Base-by-base conservation (phyloP, 1,140 invertebrate species). In the Oreohelix idahoensis region DNA sequence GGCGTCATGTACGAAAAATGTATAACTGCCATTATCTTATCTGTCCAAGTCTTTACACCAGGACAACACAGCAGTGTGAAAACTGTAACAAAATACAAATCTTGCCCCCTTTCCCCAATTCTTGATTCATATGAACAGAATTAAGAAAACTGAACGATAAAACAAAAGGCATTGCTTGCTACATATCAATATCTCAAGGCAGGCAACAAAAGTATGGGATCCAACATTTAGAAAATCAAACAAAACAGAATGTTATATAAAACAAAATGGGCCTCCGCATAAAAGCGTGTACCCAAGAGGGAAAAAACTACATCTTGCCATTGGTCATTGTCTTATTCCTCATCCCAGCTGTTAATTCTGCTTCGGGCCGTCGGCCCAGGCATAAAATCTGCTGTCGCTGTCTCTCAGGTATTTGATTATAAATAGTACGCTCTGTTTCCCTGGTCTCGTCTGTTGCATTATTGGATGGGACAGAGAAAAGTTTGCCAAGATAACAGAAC, bases 361-460 rank as follows among this genome's bases (percentile, higher is more conserved):
- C 78, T 80, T 4, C 78, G 32, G n/a, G n/a, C n/a, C n/a, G 23
- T 38, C 2, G 38, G 78, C 78, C 78, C 78, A 80, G 53, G 78
- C 78, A 80, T 58, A n/a, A 69, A 38, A 80, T 80, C 63, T 80
- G 78, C 78, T 80, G 58, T 15, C 78, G 53, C 38, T 80, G 78
- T n/a, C 78, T 36, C 53, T 80, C 78, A 42, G 78, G 36, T 4
- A 80, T 80, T 35, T 80, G 53, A 70, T 78, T 78, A 78, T 78
- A 78, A 58, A 78, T 63, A 78, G 23, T 78, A 8, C 35, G n/a
- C n/a, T n/a, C 49, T 1, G 53, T 15, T 32, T 78, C 76, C 35
- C 23, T 53, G 53, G 2, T 58, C 49, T 78, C 76, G 26, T 78
- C 76, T 78, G 76, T 63, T 49, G 35, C 17, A 58, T 32, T 45